A percentile compares a stretch with the other conserved stretches of the same genome.
These are phyloP conservation scores for Antheraea mylitta DNA, from an alignment of 1,140 invertebrate species.

Conservation along the genomic window DNA sequence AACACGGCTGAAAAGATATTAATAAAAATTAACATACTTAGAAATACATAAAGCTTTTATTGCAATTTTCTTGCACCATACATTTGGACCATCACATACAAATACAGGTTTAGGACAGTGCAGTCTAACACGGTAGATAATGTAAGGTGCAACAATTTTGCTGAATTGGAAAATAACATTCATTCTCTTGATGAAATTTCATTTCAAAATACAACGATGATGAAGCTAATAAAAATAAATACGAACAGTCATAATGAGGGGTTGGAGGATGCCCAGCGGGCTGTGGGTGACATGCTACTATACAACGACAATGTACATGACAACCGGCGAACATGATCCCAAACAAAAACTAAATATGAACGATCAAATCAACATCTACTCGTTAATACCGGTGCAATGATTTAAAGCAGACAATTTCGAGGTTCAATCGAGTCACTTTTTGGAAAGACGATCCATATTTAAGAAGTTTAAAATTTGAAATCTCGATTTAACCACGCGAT, in stretches of 20 bases:
- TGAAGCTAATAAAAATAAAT: conserved; percentile 73
- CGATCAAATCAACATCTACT: conserved; percentile 68
- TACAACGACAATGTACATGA: conserved; percentile 66
- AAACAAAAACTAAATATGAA: conserved; percentile 68
- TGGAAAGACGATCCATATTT: conserved; percentile 14
- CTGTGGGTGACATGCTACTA: conserved; percentile 77
- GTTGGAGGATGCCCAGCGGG: conserved; percentile 80
- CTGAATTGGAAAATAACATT: conserved; percentile 50
- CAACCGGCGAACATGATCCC: conserved; percentile 60
- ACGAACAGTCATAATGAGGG: conserved; percentile 70
- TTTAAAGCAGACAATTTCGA: conserved; percentile 57
- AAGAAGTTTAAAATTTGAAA: conserved; percentile 14
- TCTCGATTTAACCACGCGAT: conserved; percentile 68
- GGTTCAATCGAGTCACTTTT: conserved; percentile 64
- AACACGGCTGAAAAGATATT: conserved; percentile 69
- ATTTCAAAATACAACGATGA: conserved; percentile 53
- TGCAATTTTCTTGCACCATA: conserved; percentile 59
- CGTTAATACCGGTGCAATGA: conserved; percentile 66
- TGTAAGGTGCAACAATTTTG: conserved; percentile 59
- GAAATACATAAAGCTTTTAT: conserved; percentile 51
- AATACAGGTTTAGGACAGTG: conserved; percentile 25
- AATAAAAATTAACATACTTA: conserved; percentile 54
- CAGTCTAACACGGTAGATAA: conserved; percentile 41
- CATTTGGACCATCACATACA: conserved; percentile 28
- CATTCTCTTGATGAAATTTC: conserved; percentile 48